Evolutionary conservation across 2,888 invertebrate species (phyloP), one percentile per base, ranked within the genome.

Genomic region (Branchinecta sandiegonensis): DNA sequence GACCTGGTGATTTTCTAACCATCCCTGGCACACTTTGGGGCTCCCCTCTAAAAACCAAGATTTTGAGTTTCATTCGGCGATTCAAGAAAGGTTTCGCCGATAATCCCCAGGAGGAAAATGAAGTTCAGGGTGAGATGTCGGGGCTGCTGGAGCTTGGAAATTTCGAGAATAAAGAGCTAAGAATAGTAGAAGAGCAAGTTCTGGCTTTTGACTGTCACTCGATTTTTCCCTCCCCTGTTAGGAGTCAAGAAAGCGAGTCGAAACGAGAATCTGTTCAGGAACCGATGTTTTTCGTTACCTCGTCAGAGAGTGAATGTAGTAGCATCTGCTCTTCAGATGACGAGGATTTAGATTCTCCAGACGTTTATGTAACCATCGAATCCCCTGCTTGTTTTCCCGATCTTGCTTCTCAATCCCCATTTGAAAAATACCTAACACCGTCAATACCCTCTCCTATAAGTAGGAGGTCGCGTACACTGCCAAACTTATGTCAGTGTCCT

Each of bases 391-490:
- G 37, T 37, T 37, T 37, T 37, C 37, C 37, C 37, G 37, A 37
- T 37, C 37, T 37, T 37, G 37, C 37, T 37, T 37, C 37, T 37
- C 37, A 37, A 5, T n/a, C 63, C n/a, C 63, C 63, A 1, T n/a
- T 23, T 56, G 23, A n/a, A 9, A 23, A 56, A 17, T n/a, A 56
- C 8, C 23, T 56, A 56, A 23, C n/a, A 10, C 23, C 23, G n/a
- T 56, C 23, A 17, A 8, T 17, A 17, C 63, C 63, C 63, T 56
- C 63, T 10, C 63, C 14, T 8, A 56, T 56, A 56, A n/a, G 12
- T 56, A 56, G 23, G 63, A 56, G 63, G 63, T n/a, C 63, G 23
- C 10, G 63, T 23, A 56, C 63, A 17, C n/a, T 56, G 63, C 63
- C 63, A 17, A 56, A 23, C 23, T 56, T 56, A 23, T 56, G 63